phyloP scores from a whole-genome alignment of 1,140 invertebrate species.

The Drosophila rufa region DNA sequence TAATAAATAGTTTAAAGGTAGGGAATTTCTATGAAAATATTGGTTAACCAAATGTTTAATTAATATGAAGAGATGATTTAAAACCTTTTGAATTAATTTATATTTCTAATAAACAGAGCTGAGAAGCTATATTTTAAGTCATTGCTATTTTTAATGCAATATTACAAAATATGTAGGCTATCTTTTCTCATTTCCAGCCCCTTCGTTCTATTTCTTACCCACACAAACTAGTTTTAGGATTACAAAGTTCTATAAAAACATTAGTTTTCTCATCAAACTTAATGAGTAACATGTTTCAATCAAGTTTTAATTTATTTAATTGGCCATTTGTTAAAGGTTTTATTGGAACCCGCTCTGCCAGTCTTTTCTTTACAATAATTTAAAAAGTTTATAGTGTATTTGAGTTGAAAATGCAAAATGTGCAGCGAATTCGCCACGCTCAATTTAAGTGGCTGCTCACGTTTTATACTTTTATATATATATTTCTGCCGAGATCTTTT shows the following conservation, averaged over 20 bases:
- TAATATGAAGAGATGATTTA: too few relatives aligned
- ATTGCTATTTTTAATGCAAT: too few relatives aligned
- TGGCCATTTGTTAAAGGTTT: not conserved
- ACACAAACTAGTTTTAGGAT: too few relatives aligned
- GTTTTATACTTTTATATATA: constrained; percentile 35
- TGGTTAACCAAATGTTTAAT: too few relatives aligned
- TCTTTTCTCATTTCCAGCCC: too few relatives aligned
- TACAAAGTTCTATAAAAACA: not conserved
- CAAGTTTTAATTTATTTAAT: not conserved
- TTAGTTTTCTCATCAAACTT: not conserved
- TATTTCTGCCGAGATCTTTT: constrained; percentile 53
- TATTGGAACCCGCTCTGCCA: not conserved
- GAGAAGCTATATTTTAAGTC: too few relatives aligned
- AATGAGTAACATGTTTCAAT: not conserved
- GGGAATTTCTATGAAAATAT: too few relatives aligned
- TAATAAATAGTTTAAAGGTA: not conserved
- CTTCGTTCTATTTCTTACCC: too few relatives aligned
- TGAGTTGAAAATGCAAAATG: constrained; percentile 41
- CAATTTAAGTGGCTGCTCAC: constrained; percentile 71
- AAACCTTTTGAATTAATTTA: too few relatives aligned
- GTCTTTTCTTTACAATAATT: constrained; percentile 24
- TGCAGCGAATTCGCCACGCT: constrained; percentile 40
- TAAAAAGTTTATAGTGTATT: constrained; percentile 21
- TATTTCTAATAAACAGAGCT: too few relatives aligned
- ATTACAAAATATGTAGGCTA: too few relatives aligned